Conservation (phyloP, 2,888 invertebrate genomes). For the Leucoptera coffeella region DNA sequence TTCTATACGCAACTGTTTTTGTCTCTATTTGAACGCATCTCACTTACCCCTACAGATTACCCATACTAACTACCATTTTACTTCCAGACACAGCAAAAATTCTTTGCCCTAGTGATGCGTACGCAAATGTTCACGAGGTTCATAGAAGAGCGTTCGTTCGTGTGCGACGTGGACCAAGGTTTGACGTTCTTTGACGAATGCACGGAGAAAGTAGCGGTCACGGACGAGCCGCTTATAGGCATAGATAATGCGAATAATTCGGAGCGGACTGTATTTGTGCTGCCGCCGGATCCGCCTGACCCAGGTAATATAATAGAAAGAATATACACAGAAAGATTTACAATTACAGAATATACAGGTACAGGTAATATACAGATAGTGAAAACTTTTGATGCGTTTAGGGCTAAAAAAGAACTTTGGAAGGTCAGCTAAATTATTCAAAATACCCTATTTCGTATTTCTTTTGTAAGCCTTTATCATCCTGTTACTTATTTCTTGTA, state of each 20-base stretch:
- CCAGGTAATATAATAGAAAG: no score
- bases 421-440: no score
- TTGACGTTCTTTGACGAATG: slow-evolving; percentile 61
- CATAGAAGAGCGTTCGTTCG: slow-evolving; percentile 97
- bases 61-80: neutral
- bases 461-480: no score
- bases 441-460: no score
- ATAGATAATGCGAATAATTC: slow-evolving; percentile 71
- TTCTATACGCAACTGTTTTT: no score
- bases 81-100: slow-evolving; percentile 68
- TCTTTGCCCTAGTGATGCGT: slow-evolving; percentile 81
- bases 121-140: slow-evolving; percentile 98
- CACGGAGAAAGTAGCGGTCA: neutral
- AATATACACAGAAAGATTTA: no score
- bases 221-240: slow-evolving; percentile 64
- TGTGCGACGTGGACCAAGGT: slow-evolving; percentile 95
- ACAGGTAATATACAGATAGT: no score
- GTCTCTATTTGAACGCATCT: no score
- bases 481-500: no score
- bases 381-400: no score
- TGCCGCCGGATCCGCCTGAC: slow-evolving; percentile 77
- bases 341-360: no score
- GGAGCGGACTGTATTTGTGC: slow-evolving; percentile 90
- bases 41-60: neutral
- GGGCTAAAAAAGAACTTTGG: no score